Percentiles rank a stretch among this genome's conserved stretches.
Conservation (phyloP, 2,113 vertebrate genomes). For the Mola mola region DNA sequence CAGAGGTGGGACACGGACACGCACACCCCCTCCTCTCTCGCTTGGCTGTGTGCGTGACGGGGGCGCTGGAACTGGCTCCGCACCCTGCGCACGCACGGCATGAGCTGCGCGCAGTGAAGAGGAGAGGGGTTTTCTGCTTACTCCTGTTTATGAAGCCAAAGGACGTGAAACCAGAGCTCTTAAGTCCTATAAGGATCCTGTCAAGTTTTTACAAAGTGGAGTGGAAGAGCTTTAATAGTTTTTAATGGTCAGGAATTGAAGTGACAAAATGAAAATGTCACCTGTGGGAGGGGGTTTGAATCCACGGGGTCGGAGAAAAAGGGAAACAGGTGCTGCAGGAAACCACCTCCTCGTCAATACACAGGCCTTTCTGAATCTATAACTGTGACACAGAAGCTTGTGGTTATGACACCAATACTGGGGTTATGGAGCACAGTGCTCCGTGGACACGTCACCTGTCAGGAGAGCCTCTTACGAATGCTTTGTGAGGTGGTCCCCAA, state of each 20-base stretch:
- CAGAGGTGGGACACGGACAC: not conserved
- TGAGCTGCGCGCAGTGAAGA: too few relatives aligned
- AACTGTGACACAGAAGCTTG: constrained; percentile 58
- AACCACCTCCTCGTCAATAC: constrained; percentile 11
- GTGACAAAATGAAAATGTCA: constrained; percentile 40
- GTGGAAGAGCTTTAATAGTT: too few relatives aligned
- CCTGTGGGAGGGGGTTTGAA: constrained; percentile 15
- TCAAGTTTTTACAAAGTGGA: too few relatives aligned
- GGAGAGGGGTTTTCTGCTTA: too few relatives aligned
- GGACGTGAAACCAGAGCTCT: too few relatives aligned
- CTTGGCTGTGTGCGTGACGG: too few relatives aligned
- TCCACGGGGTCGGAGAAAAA: constrained; percentile 20
- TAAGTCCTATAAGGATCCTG: too few relatives aligned
- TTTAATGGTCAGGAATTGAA: too few relatives aligned
- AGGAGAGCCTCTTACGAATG: constrained; percentile 48
- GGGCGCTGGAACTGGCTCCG: too few relatives aligned
- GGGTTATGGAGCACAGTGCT: constrained; percentile 48
- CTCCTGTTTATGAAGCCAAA: too few relatives aligned
- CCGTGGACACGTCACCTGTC: constrained; percentile 55
- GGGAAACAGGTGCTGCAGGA: constrained; percentile 64
- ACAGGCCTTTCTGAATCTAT: constrained; percentile 63
- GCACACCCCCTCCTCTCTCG: not conserved
- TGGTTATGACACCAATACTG: constrained; percentile 56
- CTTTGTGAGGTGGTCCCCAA: constrained; percentile 5
- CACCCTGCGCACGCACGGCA: too few relatives aligned